phyloP scores from a whole-genome alignment of 2,113 vertebrate species.

The Triplophysa dalaica region DNA sequence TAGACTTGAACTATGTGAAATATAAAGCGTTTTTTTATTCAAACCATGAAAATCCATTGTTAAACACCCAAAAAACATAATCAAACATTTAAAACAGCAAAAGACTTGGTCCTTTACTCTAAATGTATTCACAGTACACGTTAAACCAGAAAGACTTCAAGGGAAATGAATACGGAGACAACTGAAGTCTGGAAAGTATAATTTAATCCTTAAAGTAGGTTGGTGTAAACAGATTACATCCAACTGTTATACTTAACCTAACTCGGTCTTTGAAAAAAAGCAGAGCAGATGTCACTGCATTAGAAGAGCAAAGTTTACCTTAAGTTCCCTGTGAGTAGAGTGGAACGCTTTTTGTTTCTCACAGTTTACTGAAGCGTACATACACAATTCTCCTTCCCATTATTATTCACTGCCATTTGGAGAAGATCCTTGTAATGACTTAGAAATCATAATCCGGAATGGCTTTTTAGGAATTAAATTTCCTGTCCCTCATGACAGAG shows the following conservation, averaged over 20 bases:
- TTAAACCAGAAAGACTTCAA: background rate
- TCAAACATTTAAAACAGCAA: no score
- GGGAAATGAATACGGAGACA: background rate
- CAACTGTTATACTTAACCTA: constrained; percentile 1
- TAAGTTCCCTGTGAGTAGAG: background rate
- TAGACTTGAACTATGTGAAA: no score
- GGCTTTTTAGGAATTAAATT: constrained; percentile 57
- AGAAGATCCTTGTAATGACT: constrained; percentile 44
- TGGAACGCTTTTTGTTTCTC: background rate
- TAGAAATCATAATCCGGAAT: constrained; percentile 48
- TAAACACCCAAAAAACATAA: no score
- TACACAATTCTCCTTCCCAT: background rate
- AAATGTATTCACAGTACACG: constrained; percentile 17
- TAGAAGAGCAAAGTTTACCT: background rate
- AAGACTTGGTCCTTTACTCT: background rate
- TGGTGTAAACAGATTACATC: constrained; percentile 29
- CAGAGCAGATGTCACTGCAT: background rate
- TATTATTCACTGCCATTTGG: constrained; percentile 32
- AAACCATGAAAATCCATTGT: no score
- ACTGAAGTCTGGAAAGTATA: background rate
- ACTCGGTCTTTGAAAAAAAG: background rate
- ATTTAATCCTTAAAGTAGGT: constrained; percentile 32
- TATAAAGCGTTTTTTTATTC: no score
- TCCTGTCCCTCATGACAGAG: constrained; percentile 48
- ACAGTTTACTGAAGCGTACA: background rate